Conservation (phyloP, 2,888 invertebrate genomes). For the Phyllotreta striolata region DNA sequence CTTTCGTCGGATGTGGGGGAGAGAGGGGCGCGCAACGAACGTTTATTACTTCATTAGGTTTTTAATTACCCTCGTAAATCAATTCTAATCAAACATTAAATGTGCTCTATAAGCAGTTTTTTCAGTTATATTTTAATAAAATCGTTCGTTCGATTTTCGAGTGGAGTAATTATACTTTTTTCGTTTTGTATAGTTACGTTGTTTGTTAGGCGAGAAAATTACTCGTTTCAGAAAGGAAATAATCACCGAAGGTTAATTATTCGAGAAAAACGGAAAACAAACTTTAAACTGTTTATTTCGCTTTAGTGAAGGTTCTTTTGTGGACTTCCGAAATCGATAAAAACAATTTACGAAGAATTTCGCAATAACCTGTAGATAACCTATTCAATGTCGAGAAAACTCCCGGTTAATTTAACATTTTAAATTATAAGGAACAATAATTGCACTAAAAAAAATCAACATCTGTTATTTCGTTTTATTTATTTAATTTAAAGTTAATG, state of each 20-base stretch:
- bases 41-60: conserved; percentile 54
- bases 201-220: conserved; percentile 36
- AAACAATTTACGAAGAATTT: conserved; percentile 23
- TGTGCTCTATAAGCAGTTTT: too few species aligned
- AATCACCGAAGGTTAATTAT: conserved; percentile 31
- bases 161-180: conserved; percentile 3
- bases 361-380: conserved; percentile 13
- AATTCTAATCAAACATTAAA: too few species aligned
- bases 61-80: conserved; percentile 39
- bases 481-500: too few species aligned
- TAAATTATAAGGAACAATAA: background rate
- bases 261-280: conserved; percentile 32
- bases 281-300: conserved; percentile 28
- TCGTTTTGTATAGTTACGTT: conserved; percentile 24
- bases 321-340: conserved; percentile 21
- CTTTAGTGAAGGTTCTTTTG: conserved; percentile 22
- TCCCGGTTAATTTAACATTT: too few species aligned
- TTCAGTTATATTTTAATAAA: too few species aligned
- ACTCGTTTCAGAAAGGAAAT: conserved; percentile 27
- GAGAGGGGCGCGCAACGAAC: conserved; percentile 31
- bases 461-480: too few species aligned
- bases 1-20: conserved; percentile 30
- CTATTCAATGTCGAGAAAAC: conserved; percentile 8
- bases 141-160: too few species aligned
- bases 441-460: too few species aligned